These are phyloP conservation scores for Drosophila hamatofila DNA, from an alignment of 2,888 invertebrate species.

Conservation along the genomic window DNA sequence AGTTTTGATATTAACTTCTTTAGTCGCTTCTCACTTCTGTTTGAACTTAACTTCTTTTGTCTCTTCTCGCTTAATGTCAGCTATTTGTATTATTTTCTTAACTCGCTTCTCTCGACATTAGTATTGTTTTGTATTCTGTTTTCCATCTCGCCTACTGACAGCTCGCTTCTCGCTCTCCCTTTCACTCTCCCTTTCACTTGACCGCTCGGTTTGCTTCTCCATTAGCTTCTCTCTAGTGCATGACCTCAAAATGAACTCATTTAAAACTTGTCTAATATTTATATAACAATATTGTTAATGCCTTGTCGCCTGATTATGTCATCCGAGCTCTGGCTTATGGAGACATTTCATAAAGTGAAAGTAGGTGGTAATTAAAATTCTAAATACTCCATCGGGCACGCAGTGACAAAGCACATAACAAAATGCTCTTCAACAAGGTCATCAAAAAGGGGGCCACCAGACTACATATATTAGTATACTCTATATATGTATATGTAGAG, in stretches of 20 bases:
- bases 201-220: background rate
- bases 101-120: background rate
- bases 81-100: no score
- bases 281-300: constrained; percentile 16
- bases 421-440: constrained; percentile 36
- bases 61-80: background rate
- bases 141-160: background rate
- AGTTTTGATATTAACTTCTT: background rate
- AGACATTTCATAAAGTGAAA: constrained; percentile 33
- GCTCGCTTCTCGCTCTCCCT: background rate
- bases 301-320: constrained; percentile 35
- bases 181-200: background rate
- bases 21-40: background rate
- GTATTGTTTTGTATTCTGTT: no score
- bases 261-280: constrained; percentile 28
- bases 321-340: constrained; percentile 21
- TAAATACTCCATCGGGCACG: constrained; percentile 7
- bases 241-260: constrained; percentile 10
- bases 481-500: background rate
- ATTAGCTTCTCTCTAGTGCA: background rate
- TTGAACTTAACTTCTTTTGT: background rate
- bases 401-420: constrained; percentile 23
- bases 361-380: constrained; percentile 36
- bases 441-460: constrained; percentile 20
- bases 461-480: background rate